Base-by-base conservation (phyloP, 2,888 invertebrate species). In the Pardosa pseudoannulata region DNA sequence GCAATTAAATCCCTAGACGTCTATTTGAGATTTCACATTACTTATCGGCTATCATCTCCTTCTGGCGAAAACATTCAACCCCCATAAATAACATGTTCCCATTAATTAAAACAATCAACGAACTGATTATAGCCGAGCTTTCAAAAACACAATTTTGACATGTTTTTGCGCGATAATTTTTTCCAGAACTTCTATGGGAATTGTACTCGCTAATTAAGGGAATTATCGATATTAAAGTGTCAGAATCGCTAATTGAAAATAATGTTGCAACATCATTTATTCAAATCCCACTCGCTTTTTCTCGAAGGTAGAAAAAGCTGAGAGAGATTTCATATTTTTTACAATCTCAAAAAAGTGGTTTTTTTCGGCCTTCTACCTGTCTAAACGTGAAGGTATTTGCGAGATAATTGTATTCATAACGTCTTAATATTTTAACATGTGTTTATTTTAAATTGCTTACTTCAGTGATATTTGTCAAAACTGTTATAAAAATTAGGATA, bases 241-340 rank as follows among this genome's bases (percentile, higher is more conserved):
- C 87, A 80, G 76, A 32, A 65, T 31, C 29, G 72, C 65, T 87
- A 87, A 87, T 87, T 87, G 87, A 79, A 80, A 87, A 87, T 80
- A 87, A 87, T 87, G 87, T 87, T 75, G 74, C 76, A 72, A 76
- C 87, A 87, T 87, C 87, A 87, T 80, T 87, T 87, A 80, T 80
- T 87, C 67, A 80, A 87, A 72, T 79, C 75, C 86, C 65, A 19
- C 16, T 50, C 23, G n/a, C 56, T 56, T 56, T 56, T 56, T 56
- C 56, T 5, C 3, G 23, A 23, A 56, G 41, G 41, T n/a, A 46
- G 56, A 56, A 56, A 56, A 56, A 56, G 56, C 6, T 72, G 50
- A 16, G n/a, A 31, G 23, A 65, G n/a, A 28, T 39, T 27, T 41
- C 19, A 28, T 27, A n/a, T 39, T 71, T 73, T 80, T 80, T 80